Evolutionary conservation across 2,113 vertebrate species (phyloP), one percentile per base, ranked within the genome.

Genomic region (Grammatotria lemairii): DNA sequence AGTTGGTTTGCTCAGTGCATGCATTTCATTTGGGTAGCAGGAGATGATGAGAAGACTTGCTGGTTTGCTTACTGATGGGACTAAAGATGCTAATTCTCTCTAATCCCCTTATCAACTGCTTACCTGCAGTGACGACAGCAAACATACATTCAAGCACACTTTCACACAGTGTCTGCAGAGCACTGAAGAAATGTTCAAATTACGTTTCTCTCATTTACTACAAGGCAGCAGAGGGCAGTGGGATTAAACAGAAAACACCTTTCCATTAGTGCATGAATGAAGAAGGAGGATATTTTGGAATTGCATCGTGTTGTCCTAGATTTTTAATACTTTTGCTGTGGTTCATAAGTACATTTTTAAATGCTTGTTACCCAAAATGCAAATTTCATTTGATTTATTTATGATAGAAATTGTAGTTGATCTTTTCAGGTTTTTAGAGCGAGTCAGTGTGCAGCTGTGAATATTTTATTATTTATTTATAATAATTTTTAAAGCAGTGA

Each of bases 51-150:
- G 42, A 51, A 38, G 14, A 49, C 81, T 2, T 85, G 51, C 33
- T 79, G 57, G 73, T 87, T 88, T 91, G 35, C 82, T 89, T 65
- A 70, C n/a, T 89, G 82, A 40, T 86, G 23, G 88, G 90, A 78
- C 65, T 84, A 91, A 84, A 78, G 92, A 92, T 89, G 92, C 92
- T 96, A 97, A 97, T 96, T 95, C 93, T 87, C 55, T 92, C 92
- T 96, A 95, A 95, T 97, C 95, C 96, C 96, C 93, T 92, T 93
- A 95, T 95, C 95, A 95, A 93, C 94, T 91, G 91, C 93, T 97
- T 97, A 96, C 88, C 92, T 88, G 85, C 90, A 53, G 85, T 75
- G 88, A 96, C 95, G 95, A 88, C 89, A 96, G 94, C 94, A 88
- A 92, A 94, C 93, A 81, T 87, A 87, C 94, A 94, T 94, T 85